Percentiles rank a stretch among this genome's conserved stretches.
Conservation (phyloP, 2,113 vertebrate species). For the Ondatra zibethicus region DNA sequence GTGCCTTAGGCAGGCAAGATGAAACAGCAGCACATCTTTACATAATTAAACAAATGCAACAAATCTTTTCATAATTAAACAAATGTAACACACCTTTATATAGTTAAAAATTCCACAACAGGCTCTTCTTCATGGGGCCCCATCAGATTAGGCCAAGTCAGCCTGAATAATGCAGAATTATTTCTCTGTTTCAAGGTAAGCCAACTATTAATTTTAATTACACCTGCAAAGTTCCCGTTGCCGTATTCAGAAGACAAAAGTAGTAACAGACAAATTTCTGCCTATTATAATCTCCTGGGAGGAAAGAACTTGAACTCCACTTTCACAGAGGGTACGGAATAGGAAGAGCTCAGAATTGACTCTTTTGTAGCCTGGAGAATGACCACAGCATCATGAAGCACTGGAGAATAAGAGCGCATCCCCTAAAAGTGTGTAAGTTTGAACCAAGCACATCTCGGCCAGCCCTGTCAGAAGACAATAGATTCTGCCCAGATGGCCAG, state of each 20-base stretch:
- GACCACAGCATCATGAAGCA: neutral
- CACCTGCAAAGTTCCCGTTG: neutral
- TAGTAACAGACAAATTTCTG: constrained; percentile 28
- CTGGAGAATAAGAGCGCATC: neutral
- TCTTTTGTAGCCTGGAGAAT: neutral
- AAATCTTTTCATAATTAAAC: neutral
- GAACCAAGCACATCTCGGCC: neutral
- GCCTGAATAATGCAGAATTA: neutral
- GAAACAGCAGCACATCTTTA: neutral
- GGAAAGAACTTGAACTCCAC: neutral
- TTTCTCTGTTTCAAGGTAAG: constrained; percentile 25
- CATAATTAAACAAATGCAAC: neutral
- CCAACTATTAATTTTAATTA: neutral
- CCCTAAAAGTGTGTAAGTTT: neutral
- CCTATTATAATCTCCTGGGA: neutral
- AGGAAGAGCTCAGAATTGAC: neutral
- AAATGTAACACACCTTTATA: neutral
- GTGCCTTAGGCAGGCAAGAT: neutral
- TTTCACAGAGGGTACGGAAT: neutral
- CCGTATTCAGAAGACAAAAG: constrained; percentile 1
- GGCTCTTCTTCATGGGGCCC: neutral
- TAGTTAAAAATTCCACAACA: neutral
- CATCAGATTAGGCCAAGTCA: neutral
- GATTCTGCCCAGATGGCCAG: neutral
- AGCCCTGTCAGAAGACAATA: neutral